Conservation (phyloP, 2,113 vertebrate genomes). For the Maccullochella peelii region DNA sequence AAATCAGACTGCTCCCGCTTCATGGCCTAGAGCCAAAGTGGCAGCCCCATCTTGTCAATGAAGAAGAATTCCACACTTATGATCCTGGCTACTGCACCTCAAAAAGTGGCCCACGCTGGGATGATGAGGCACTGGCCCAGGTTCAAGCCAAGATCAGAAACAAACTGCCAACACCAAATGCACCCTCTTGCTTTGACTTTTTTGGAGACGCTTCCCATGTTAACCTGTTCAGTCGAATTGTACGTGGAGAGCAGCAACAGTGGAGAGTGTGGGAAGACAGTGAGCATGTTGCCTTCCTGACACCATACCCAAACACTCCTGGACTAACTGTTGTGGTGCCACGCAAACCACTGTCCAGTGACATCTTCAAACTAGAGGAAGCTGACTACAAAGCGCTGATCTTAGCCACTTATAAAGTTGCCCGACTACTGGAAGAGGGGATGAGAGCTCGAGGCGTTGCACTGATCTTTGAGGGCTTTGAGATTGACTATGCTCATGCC, state of each 20-base stretch:
- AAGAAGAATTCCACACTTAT: constrained; percentile 79
- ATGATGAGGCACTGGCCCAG: constrained; percentile 68
- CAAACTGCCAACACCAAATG: constrained; percentile 78
- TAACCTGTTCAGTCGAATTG: constrained; percentile 81
- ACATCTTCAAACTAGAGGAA: constrained; percentile 79
- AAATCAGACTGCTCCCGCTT: constrained; percentile 82
- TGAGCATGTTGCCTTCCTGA: constrained; percentile 84
- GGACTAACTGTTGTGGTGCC: constrained; percentile 84
- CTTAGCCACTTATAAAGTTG: constrained; percentile 76
- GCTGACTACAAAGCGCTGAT: constrained; percentile 79
- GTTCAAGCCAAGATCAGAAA: constrained; percentile 77
- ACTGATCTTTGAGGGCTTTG: constrained; percentile 84
- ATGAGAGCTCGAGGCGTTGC: constrained; percentile 78
- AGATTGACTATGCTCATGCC: constrained; percentile 84
- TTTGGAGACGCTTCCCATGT: constrained; percentile 71
- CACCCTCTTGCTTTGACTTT: constrained; percentile 79
- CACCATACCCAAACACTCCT: constrained; percentile 84
- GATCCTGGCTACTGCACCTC: constrained; percentile 84
- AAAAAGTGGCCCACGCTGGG: constrained; percentile 80
- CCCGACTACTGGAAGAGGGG: constrained; percentile 75
- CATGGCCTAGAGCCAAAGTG: constrained; percentile 79
- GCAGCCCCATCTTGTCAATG: constrained; percentile 73
- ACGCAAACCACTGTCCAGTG: constrained; percentile 81
- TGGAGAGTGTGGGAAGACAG: constrained; percentile 87
- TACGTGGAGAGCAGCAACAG: constrained; percentile 83